Percentiles rank a stretch among this genome's conserved stretches.
Evolutionary conservation across 2,888 invertebrate species (phyloP).

Genomic region (Coleophora flavipennella): DNA sequence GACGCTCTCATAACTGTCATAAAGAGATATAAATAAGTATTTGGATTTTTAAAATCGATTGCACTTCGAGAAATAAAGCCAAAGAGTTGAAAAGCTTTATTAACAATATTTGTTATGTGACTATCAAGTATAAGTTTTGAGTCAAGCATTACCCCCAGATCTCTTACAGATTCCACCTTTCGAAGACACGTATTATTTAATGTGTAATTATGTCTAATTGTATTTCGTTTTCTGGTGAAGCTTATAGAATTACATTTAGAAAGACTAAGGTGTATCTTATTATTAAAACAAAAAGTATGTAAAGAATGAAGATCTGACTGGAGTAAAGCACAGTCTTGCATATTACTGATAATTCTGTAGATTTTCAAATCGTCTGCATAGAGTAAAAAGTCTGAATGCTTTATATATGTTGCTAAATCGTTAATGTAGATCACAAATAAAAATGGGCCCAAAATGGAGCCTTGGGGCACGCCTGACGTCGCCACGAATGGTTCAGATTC

Average conservation of each 20-base stretch:
- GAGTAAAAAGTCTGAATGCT: neutral
- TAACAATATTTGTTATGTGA: no score
- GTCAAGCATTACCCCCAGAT: no score
- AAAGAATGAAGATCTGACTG: neutral
- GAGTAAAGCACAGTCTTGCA: neutral
- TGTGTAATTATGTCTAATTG: no score
- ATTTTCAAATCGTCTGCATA: constrained; percentile 4
- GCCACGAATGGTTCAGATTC: neutral
- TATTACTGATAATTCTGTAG: neutral
- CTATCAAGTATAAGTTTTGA: no score
- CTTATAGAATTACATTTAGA: neutral
- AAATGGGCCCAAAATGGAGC: constrained; percentile 1
- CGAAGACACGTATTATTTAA: no score
- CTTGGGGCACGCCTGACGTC: constrained; percentile 1
- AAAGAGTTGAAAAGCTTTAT: no score
- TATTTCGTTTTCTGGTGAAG: no score
- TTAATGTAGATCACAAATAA: constrained; percentile 1
- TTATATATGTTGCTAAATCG: neutral
- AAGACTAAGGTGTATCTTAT: neutral
- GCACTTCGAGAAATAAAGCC: no score
- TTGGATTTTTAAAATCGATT: no score
- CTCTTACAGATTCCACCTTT: no score
- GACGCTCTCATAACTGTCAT: no score
- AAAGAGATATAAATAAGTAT: no score
- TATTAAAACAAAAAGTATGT: neutral